Evolutionary conservation across 2,113 vertebrate species (phyloP), one percentile per base, ranked within the genome.

Genomic region (Montifringilla adamsi): DNA sequence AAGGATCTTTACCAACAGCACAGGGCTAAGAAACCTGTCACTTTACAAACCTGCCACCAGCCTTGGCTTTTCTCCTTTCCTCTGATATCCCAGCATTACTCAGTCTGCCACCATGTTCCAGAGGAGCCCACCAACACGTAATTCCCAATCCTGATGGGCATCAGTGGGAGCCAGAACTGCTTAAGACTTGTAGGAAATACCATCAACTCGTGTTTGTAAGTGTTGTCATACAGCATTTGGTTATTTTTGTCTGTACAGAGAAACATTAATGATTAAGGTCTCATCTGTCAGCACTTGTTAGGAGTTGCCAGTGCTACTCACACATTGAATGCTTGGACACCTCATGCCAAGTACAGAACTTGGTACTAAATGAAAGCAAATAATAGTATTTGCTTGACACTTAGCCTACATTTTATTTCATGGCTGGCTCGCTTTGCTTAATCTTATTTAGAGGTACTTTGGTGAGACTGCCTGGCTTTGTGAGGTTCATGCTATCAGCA

Each of bases 361-460:
- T 50, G 39, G 83, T 90, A 72, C 49, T 68, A 90, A 96, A 84
- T 26, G 39, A 56, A 75, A 90, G 47, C 67, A 95, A 87, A 62
- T 78, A 84, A 93, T 11, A 82, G 18, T 43, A 87, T 78, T 73
- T 90, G 64, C 73, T 68, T 0, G 1, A 78, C 82, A 86, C 60
- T 92, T 92, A 82, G n/a, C 83, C 82, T 50, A 30, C 77, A 53
- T 93, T 94, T 97, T 94, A 94, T 93, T 93, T 93, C 86, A 95
- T 26, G 68, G 76, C 30, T 67, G 60, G 66, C 82, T 97, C 11
- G 0, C 73, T 92, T 67, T 82, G 76, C 90, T 79, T 96, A 95
- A 96, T 94, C 91, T 93, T 93, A 93, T 95, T 96, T 90, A 85
- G 81, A 93, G 35, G 49, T 79, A 81, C 82, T 96, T 87, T 82